Conservation (phyloP, 1,140 invertebrate genomes). For the Papilio dardanus region DNA sequence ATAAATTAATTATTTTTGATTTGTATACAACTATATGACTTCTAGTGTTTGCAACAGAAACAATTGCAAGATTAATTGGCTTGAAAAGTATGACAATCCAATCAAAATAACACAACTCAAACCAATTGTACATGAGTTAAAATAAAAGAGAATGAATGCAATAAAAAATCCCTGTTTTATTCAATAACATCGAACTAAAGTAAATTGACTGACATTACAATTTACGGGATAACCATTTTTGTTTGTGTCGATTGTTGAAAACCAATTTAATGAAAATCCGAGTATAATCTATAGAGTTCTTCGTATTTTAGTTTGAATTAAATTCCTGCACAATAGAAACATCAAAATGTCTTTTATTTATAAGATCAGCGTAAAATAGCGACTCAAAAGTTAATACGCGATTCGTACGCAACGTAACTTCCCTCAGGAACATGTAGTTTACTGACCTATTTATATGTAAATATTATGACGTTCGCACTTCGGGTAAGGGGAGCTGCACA, state of each 20-base stretch:
- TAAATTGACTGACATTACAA: too few relatives aligned
- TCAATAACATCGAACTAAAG: too few relatives aligned
- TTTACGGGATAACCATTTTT: too few relatives aligned
- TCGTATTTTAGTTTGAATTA: not conserved
- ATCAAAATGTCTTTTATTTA: not conserved
- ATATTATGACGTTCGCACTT: conserved; percentile 20
- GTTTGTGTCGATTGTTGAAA: not conserved
- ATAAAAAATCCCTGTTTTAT: too few relatives aligned
- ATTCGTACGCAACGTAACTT: conserved; percentile 4
- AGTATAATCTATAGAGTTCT: not conserved
- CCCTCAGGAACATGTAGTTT: conserved; percentile 32
- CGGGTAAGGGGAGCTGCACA: not conserved
- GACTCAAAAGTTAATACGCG: not conserved
- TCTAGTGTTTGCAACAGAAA: not conserved
- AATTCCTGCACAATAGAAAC: not conserved
- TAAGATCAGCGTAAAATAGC: not conserved
- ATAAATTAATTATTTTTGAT: not conserved
- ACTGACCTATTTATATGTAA: conserved; percentile 26
- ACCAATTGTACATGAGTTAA: not conserved
- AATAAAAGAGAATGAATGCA: not conserved
- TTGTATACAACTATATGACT: not conserved
- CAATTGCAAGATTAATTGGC: not conserved
- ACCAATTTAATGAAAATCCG: not conserved
- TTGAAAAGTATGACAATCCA: not conserved
- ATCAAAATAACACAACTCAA: not conserved